Base-by-base conservation (phyloP, 2,113 vertebrate genomes). In the Psammodynastes pulverulentus region DNA sequence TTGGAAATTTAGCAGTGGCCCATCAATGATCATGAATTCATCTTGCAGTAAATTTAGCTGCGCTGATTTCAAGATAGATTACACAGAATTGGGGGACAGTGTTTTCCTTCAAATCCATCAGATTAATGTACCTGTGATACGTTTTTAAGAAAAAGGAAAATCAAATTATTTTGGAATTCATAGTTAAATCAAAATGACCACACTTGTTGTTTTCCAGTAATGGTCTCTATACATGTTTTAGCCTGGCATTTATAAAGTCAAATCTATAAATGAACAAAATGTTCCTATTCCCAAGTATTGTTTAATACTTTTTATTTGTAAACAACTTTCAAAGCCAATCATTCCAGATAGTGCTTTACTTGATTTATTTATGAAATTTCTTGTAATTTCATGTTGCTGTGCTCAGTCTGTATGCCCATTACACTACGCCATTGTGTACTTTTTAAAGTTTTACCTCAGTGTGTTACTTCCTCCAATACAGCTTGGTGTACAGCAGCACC, bases 11-110 rank as follows among this genome's bases (percentile, higher is more conserved):
- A 89, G 92, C 46, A 87, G 94, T 94, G 88, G 90, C 95, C 88
- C 88, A 89, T 13, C 9, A 92, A 92, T 95, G 94, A 95, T 96
- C 95, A 96, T 91, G 91, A 92, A 94, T 91, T 96, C 93, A 94
- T 96, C 94, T 95, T 93, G 88, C 58, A 93, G 94, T 94, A 95
- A 95, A 95, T 96, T 96, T 93, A 90, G 92, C 95, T 88, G 93
- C 10, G 19, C 93, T 8, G 23, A 95, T 8, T 46, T 92, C 93
- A 94, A 94, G 95, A 92, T 95, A 96, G 96, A 95, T 94, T 84
- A 93, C 0, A 2, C 90, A 93, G 84, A 92, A 91, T 93, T 92
- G 86, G 93, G 91, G 94, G 93, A 89, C 93, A 94, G 88, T 92
- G 91, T 43, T 94, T 93, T 95, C 87, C 79, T 93, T 86, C 26